Percentiles rank a stretch among this genome's conserved stretches.
phyloP scores from a whole-genome alignment of 2,888 invertebrate species.

The Phania funesta region DNA sequence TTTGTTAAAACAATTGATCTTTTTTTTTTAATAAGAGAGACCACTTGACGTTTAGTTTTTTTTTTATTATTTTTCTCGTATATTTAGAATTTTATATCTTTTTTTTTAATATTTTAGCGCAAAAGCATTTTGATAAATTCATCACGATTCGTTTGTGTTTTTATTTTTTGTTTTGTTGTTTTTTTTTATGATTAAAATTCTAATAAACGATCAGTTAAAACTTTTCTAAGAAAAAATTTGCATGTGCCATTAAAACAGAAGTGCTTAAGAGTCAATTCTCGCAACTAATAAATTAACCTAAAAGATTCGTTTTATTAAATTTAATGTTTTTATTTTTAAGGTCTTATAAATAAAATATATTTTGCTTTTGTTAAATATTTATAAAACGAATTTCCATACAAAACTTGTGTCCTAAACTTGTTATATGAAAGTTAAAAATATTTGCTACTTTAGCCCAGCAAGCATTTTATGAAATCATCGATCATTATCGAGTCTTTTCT shows the following conservation, averaged over 20 bases:
- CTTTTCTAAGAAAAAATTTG: background rate
- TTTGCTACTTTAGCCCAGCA: too few species aligned
- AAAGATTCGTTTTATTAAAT: too few species aligned
- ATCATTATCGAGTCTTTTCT: too few species aligned
- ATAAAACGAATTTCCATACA: too few species aligned
- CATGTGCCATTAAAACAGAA: background rate
- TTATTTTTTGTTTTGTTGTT: conserved; percentile 23
- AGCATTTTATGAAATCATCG: too few species aligned
- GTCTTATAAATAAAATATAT: too few species aligned
- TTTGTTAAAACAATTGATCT: conserved; percentile 27
- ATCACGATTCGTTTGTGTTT: conserved; percentile 54
- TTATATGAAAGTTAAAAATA: too few species aligned
- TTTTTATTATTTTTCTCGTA: background rate
- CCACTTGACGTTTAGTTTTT: conserved; percentile 20
- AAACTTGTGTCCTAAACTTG: too few species aligned
- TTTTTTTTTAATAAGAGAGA: background rate
- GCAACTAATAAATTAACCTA: too few species aligned
- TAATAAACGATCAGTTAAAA: background rate
- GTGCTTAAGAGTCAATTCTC: conserved; percentile 2
- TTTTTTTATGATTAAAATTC: conserved; percentile 11
- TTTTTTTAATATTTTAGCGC: conserved; percentile 11
- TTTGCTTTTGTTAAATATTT: too few species aligned
- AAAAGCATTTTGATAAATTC: conserved; percentile 46
- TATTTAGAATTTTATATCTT: conserved; percentile 16
- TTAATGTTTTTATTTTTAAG: too few species aligned